Evolutionary conservation across 2,888 invertebrate species (phyloP).

Genomic region (Athetis lepigone): DNA sequence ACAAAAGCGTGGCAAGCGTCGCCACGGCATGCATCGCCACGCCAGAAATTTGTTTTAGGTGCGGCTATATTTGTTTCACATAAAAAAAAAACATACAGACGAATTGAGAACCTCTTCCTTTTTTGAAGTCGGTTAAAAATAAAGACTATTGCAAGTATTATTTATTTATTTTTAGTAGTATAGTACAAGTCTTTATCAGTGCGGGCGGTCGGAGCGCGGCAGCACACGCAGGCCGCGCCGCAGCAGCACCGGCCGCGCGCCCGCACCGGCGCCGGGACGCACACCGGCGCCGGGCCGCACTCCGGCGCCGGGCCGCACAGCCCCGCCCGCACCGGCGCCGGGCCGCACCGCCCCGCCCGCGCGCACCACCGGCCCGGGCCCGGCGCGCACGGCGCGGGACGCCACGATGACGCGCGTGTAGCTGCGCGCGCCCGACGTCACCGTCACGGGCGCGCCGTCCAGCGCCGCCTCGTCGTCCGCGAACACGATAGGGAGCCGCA

Average conservation of each 20-base stretch:
- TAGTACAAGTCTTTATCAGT: too few species aligned
- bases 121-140: too few species aligned
- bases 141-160: too few species aligned
- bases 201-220: slow-evolving; percentile 54
- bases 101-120: too few species aligned
- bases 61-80: too few species aligned
- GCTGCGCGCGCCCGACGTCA: slow-evolving; percentile 42
- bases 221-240: slow-evolving; percentile 62
- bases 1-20: too few species aligned
- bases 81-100: too few species aligned
- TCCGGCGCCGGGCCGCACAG: slow-evolving; percentile 20
- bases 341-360: slow-evolving; percentile 73
- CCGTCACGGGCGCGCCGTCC: slow-evolving; percentile 45
- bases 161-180: too few species aligned
- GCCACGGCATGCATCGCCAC: too few species aligned
- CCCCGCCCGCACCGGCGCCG: slow-evolving; percentile 12
- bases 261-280: slow-evolving; percentile 50
- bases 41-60: too few species aligned
- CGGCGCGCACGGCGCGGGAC: slow-evolving; percentile 53
- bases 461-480: slow-evolving; percentile 86
- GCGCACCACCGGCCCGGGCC: slow-evolving; percentile 62
- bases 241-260: background rate
- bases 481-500: slow-evolving; percentile 91
- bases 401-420: slow-evolving; percentile 59
- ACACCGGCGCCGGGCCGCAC: slow-evolving; percentile 8